Evolutionary conservation across 2,888 invertebrate species (phyloP).

Genomic region (Drosophila histrio): DNA sequence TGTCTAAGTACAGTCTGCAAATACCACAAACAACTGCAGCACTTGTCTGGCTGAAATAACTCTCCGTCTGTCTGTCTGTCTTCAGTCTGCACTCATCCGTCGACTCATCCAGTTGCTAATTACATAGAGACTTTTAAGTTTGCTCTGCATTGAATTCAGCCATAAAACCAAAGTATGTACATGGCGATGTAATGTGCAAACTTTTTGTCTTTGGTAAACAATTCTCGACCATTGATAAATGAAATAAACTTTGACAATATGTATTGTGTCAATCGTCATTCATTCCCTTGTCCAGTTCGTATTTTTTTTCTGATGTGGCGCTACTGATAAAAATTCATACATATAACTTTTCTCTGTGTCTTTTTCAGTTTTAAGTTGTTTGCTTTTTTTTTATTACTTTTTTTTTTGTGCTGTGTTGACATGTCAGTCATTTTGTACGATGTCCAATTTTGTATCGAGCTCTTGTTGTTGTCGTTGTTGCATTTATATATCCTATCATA

Average conservation of each 20-base stretch:
- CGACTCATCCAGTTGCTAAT: constrained; percentile 30
- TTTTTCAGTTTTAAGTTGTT: constrained; percentile 23
- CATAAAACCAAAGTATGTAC: constrained; percentile 14
- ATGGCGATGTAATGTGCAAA: constrained; percentile 13
- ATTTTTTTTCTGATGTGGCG: constrained; percentile 17
- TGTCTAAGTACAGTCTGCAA: constrained; percentile 10
- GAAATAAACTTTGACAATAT: constrained; percentile 70
- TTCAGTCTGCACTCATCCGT: neutral
- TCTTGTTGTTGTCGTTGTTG: constrained; percentile 36
- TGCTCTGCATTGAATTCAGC: constrained; percentile 15
- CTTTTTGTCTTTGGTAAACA: constrained; percentile 22
- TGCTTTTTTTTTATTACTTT: constrained; percentile 2
- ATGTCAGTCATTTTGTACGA: constrained; percentile 72
- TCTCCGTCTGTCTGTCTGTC: neutral
- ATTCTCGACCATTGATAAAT: constrained; percentile 55
- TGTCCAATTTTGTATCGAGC: constrained; percentile 52
- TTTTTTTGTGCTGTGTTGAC: constrained; percentile 42
- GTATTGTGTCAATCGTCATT: constrained; percentile 53
- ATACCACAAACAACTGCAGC: constrained; percentile 55
- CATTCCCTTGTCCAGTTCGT: constrained; percentile 19
- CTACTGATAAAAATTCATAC: constrained; percentile 63
- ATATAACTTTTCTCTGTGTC: constrained; percentile 25
- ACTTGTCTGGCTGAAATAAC: constrained; percentile 38
- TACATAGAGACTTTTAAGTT: constrained; percentile 33
- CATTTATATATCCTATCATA: constrained; percentile 67